A percentile compares a stretch with the other conserved stretches of the same genome.
Evolutionary conservation across 2,113 vertebrate species (phyloP).

Genomic region (Mellivora capensis): DNA sequence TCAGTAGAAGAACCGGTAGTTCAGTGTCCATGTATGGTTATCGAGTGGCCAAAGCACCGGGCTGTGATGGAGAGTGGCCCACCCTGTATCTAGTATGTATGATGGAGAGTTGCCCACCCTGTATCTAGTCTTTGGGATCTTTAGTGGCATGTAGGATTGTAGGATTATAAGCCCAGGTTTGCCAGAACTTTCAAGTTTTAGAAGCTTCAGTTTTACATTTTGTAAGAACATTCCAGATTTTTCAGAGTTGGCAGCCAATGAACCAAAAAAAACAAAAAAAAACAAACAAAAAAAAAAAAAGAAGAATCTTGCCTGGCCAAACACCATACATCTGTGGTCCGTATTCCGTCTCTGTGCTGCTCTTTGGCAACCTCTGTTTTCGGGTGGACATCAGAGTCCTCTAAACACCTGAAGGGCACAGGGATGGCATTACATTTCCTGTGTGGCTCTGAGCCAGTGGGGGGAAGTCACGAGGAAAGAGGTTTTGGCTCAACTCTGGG

Average conservation of each 20-base stretch:
- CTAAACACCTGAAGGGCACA: background rate
- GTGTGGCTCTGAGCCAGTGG: background rate
- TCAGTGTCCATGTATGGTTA: fast-evolving
- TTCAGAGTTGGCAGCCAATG: background rate
- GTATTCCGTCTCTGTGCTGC: background rate
- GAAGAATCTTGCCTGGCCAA: background rate
- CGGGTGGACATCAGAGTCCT: background rate
- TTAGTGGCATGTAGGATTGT: background rate
- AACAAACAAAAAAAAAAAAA: too few species aligned
- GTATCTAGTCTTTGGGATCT: background rate
- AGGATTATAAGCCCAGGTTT: background rate
- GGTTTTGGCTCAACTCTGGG: conserved; percentile 32
- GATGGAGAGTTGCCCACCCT: too few species aligned
- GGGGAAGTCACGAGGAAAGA: conserved; percentile 28
- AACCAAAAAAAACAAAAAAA: background rate
- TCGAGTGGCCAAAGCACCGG: background rate
- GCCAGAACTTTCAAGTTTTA: background rate
- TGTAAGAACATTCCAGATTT: background rate
- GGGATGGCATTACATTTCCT: background rate
- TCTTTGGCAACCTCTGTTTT: background rate
- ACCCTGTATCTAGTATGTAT: background rate
- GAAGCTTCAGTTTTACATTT: conserved; percentile 6
- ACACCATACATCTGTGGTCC: background rate
- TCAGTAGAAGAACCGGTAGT: background rate
- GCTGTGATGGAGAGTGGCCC: background rate